Evolutionary conservation across 2,113 vertebrate genomes (phyloP), one percentile per base, ranked within the genome.

Genomic region (Camelus dromedarius): DNA sequence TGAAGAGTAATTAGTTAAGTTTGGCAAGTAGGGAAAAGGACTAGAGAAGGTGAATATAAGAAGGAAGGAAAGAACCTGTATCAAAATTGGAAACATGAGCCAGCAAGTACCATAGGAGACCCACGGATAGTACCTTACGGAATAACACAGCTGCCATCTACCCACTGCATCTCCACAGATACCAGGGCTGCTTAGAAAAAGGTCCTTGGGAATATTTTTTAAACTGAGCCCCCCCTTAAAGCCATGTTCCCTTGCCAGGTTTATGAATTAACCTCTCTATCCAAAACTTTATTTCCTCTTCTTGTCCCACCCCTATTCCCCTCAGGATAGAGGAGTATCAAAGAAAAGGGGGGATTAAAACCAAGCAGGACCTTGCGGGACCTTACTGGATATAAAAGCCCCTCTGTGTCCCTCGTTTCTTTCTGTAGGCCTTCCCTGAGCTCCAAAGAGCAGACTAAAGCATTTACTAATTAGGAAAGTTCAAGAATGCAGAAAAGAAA

Each of bases 91-190:
- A 81, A 91, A 93, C 24, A 48, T 1, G 32, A 76, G 66, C 69
- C 24, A 35, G 26, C 6, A 12, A 4, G 5, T 35, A 11, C 19
- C 6, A 20, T 66, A 15, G 64, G 7, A 75, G n/a, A 85, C n/a
- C 18, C 35, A 60, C 18, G 66, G 62, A 69, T 2, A 60, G 18
- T 20, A 38, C 11, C 18, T 48, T 24, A n/a, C 0, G 22, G 10
- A 1, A 4, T 38, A 28, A 9, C 30, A 1, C 16, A 14, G 14
- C 46, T 46, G 8, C 26, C 1, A 0, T 26, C 67, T 48, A n/a
- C 4, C 35, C 9, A 1, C 18, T 48, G 28, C 15, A 50, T 18
- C 2, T 42, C 19, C n/a, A 2, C 9, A 48, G 60, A 9, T 26
- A 10, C 35, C 22, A 4, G 5, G 64, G 62, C 35, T 72, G 46